Conservation (phyloP, 2,113 vertebrate species). For the Bostrychus sinensis region DNA sequence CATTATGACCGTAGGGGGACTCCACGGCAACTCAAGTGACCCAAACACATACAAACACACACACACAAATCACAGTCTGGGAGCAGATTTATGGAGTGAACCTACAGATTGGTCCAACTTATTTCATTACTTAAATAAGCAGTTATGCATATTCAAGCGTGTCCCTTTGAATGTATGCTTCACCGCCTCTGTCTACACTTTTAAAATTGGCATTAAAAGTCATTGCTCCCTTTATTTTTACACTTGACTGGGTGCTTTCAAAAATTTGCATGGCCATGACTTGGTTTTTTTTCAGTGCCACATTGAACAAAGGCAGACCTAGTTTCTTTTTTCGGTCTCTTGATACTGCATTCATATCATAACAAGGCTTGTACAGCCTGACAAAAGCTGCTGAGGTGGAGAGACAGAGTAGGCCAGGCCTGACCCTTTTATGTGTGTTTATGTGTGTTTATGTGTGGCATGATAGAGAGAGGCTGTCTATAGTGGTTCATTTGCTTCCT, state of each 20-base stretch:
- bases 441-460: slow-evolving; percentile 34
- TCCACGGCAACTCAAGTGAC: slow-evolving; percentile 18
- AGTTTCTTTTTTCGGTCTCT: slow-evolving; percentile 30
- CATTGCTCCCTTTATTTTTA: slow-evolving; percentile 55
- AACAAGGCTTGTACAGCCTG: slow-evolving; percentile 48
- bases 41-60: slow-evolving; percentile 6
- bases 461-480: slow-evolving; percentile 45
- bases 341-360: slow-evolving; percentile 37
- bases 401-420: slow-evolving; percentile 12
- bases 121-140: slow-evolving; percentile 7
- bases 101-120: not conserved
- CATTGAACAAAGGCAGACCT: slow-evolving; percentile 43
- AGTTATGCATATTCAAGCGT: slow-evolving; percentile 1
- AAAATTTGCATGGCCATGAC: slow-evolving; percentile 26
- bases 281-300: slow-evolving; percentile 24
- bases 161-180: slow-evolving; percentile 32
- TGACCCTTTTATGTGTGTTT: slow-evolving; percentile 16
- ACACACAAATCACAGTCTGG: not conserved
- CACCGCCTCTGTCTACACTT: slow-evolving; percentile 27
- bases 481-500: slow-evolving; percentile 54
- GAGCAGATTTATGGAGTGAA: slow-evolving; percentile 15
- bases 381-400: slow-evolving; percentile 34
- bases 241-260: slow-evolving; percentile 61
- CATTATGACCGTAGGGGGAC: slow-evolving; percentile 28
- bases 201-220: slow-evolving; percentile 51